Evolutionary conservation across 1,140 invertebrate genomes (phyloP), one percentile per base, ranked within the genome.

Genomic region (Tribolium madens): DNA sequence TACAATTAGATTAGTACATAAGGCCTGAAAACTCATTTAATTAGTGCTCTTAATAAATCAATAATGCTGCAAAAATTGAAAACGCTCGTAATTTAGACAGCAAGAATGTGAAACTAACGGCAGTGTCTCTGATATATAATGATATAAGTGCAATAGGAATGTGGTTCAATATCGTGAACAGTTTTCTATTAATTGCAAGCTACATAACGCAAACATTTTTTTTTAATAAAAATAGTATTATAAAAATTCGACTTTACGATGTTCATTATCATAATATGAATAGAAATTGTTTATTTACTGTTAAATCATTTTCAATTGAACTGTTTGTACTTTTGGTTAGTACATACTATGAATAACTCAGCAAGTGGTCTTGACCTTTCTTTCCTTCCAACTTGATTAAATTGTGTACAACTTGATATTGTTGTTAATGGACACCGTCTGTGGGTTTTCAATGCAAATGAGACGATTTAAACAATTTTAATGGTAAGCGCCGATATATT

Each of bases 41-140:
- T n/a, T n/a, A n/a, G n/a, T n/a, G n/a, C n/a, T n/a, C n/a, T n/a
- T n/a, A n/a, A n/a, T n/a, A n/a, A n/a, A 60, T 26, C 50, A 13
- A 9, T n/a, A 42, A n/a, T 1, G 36, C 36, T 42, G 36, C 36
- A 42, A 42, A 10, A 42, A 42, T 42, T 42, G 0, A 7, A 42
- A 42, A 10, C 1, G 9, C n/a, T n/a, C 1, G 21, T 26, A 26
- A 26, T 26, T 26, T 26, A 26, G 1, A 1, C 21, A 3, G 2
- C n/a, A 53, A 57, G 52, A 57, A 57, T 26, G 52, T 17, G 52
- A 57, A 57, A 57, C 52, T 57, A 57, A 57, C 52, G 52, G 52
- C 18, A 9, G 7, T 26, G 10, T 26, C 52, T 14, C 9, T 57
- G 17, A 57, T 57, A 57, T 26, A 57, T 57, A 18, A 57, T 42